Base-by-base conservation (phyloP, 2,797 vertebrate species). In the Ptychobarbus kaznakovi region DNA sequence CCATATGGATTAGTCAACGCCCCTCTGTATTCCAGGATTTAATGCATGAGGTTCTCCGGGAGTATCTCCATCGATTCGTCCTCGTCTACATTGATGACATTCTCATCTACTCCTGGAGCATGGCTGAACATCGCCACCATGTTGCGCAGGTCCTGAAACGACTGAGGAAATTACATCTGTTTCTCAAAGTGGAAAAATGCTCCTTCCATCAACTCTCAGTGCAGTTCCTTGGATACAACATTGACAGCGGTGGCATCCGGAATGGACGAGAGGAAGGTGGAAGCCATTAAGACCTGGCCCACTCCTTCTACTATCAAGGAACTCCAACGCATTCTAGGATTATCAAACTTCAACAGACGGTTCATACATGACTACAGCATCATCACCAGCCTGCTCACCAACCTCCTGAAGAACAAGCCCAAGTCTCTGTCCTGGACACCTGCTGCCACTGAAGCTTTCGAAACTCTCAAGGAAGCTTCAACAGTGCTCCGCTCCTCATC, bases 191-290 rank as follows among this genome's bases (percentile, higher is more conserved):
- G 0, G 49, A 18, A 6, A 51, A 51, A 1, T 51, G 6, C 2
- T 51, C 61, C 2, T 68, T 18, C 3, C 6, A 66, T 35, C 13
- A 35, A 2, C 3, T 5, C 2, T 16, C 28, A 2, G 15, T 66
- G 12, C 63, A 66, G 7, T 66, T 66, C 16, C 32, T 20, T 3
- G 28, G 65, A 8, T 66, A 35, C 0, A 9, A 16, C 16, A 66
- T 18, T 1, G 3, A 3, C 5, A 12, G 8, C 22, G 3, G 3
- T 3, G 4, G 11, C 10, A 4, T 16, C 1, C 12, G 8, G 12
- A 66, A 66, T 35, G n/a, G 63, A 66, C 4, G 15, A 35, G 28
- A 15, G 25, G 6, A 66, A 66, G 13, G 63, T 35, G 4, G 13
- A 32, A 7, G 28, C 63, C 25, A 13, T 46, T 13, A 46, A 16